Evolutionary conservation across 2,113 vertebrate species (phyloP), one percentile per base, ranked within the genome.

Genomic region (Ancistrus triradiatus): DNA sequence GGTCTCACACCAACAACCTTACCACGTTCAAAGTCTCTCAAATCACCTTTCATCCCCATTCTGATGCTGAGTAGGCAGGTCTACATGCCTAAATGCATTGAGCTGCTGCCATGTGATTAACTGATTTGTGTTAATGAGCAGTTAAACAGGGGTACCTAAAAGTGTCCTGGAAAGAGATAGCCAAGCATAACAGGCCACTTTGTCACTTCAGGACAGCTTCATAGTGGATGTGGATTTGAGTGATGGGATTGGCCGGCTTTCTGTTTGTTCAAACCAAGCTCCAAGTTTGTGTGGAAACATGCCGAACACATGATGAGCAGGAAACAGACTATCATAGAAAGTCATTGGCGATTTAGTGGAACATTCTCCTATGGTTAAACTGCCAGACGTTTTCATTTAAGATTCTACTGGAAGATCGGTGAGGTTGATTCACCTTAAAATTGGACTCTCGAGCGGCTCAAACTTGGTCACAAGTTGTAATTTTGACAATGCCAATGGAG

Each of bases 251-350:
- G 63, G 65, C 48, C 22, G 27, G 2, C 4, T 67, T 66, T 33
- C 43, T 31, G 24, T n/a, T 43, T 22, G 27, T 52, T 55, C 14
- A 53, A 46, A 66, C 14, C 48, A n/a, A n/a, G n/a, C 15, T 10
- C 49, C 47, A 14, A 50, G 11, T 18, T 8, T 40, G 62, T 66
- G 31, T 10, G 11, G 18, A 6, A 43, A 42, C 66, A 64, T 73
- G 63, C 25, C 60, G 59, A 60, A 56, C 27, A 14, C 38, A 66
- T 48, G 38, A 60, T 15, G 35, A 61, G 37, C 44, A 25, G 69
- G 49, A 69, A 66, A 55, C 63, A 31, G 42, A 51, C 43, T 19
- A 33, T 28, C 66, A 47, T 59, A 60, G 72, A 74, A 59, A 70
- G 72, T 70, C 63, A 73, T 25, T 22, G 46, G 62, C 28, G 60